A percentile compares a stretch with the other conserved stretches of the same genome.
phyloP scores from a whole-genome alignment of 2,888 invertebrate species.

The Bombylius discolor region DNA sequence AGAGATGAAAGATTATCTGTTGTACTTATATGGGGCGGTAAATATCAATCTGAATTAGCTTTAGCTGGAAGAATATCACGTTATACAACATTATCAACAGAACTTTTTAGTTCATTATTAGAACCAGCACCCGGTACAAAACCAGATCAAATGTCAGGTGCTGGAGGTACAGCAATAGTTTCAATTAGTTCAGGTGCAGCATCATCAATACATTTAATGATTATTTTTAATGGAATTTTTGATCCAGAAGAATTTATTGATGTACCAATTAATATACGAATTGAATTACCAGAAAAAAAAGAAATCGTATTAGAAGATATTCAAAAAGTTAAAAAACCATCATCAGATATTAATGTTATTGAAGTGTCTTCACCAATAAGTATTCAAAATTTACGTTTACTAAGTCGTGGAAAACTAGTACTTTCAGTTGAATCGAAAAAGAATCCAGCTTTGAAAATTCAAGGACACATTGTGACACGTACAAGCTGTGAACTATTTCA shows the following conservation, averaged over 20 bases:
- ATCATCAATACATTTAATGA: conserved; percentile 65
- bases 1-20: conserved; percentile 70
- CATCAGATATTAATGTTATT: conserved; percentile 60
- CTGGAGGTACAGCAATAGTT: conserved; percentile 74
- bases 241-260: conserved; percentile 48
- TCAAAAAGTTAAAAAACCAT: conserved; percentile 56
- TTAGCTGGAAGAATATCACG: conserved; percentile 60
- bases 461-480: conserved; percentile 59
- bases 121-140: conserved; percentile 49
- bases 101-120: conserved; percentile 67
- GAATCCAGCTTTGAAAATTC: conserved; percentile 49
- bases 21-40: conserved; percentile 63
- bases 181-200: conserved; percentile 68
- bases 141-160: conserved; percentile 46
- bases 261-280: conserved; percentile 53
- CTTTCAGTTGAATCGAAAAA: conserved; percentile 57
- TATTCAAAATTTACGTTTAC: conserved; percentile 57
- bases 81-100: conserved; percentile 63
- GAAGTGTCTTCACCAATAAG: conserved; percentile 69
- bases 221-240: conserved; percentile 74
- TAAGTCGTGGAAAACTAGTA: conserved; percentile 63
- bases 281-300: conserved; percentile 59
- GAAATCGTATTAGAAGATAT: conserved; percentile 60
- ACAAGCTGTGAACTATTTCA: conserved; percentile 72
- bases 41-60: conserved; percentile 53